phyloP scores from a whole-genome alignment of 2,113 vertebrate genomes.

The Brachyistius frenatus region DNA sequence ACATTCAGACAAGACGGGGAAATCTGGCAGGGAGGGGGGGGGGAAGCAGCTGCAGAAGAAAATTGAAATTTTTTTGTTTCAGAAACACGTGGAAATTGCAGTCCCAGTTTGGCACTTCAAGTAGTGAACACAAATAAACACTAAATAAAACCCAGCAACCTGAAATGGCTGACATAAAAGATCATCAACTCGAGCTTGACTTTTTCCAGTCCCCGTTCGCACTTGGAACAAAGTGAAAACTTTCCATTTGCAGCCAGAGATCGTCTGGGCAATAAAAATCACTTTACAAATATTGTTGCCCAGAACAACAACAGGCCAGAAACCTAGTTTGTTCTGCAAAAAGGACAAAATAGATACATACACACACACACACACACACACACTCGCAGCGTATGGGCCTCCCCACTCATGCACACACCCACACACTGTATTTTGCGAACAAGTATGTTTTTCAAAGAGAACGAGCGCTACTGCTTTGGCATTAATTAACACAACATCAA shows the following conservation, averaged over 20 bases:
- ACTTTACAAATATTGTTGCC: not conserved
- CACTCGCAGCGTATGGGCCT: no score
- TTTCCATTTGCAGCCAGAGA: not conserved
- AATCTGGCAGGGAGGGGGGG: not conserved
- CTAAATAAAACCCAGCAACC: not conserved
- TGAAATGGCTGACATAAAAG: constrained; percentile 6
- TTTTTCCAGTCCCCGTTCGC: not conserved
- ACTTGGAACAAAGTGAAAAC: constrained; percentile 3
- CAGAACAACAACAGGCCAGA: not conserved
- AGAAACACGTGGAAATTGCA: not conserved
- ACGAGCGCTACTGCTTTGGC: no score
- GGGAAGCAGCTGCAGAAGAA: not conserved
- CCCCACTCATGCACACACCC: no score
- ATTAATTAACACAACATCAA: no score
- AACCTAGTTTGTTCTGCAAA: no score
- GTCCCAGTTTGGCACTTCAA: not conserved
- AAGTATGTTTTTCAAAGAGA: no score
- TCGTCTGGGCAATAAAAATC: not conserved
- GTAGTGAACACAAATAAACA: not conserved
- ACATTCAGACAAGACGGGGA: constrained; percentile 21
- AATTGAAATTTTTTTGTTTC: not conserved
- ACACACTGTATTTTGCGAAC: no score
- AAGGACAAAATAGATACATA: no score
- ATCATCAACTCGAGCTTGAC: not conserved
- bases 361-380: no score